phyloP scores from a whole-genome alignment of 1,140 invertebrate species.

The Drosophila neocordata region DNA sequence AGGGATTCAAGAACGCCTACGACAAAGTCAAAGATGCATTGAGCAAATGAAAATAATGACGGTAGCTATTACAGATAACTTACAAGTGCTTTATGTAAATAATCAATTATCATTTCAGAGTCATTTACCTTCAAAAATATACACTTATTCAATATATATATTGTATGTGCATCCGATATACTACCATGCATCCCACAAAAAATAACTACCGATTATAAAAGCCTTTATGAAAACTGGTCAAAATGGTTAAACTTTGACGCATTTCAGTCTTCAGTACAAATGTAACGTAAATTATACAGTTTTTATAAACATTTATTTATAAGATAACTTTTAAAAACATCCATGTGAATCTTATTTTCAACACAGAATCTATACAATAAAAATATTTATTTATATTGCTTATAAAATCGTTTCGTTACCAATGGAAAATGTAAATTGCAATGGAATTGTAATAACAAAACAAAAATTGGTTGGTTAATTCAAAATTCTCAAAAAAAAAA shows the following conservation, averaged over 20 bases:
- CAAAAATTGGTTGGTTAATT: too few species aligned
- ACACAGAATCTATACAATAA: not conserved
- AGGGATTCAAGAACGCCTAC: slow-evolving; percentile 36
- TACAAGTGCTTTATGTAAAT: not conserved
- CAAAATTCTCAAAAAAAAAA: too few species aligned
- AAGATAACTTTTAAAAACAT: slow-evolving; percentile 15
- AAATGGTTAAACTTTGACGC: not conserved
- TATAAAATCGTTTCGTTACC: not conserved
- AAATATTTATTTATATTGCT: not conserved
- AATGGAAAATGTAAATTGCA: not conserved
- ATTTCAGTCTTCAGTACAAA: slow-evolving; percentile 20
- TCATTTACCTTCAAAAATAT: not conserved
- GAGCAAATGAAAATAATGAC: slow-evolving; percentile 14
- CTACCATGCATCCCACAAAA: not conserved
- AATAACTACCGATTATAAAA: not conserved
- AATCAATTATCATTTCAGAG: not conserved
- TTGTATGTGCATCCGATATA: not conserved
- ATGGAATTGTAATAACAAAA: too few species aligned
- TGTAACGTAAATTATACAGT: slow-evolving; percentile 18
- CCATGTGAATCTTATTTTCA: slow-evolving; percentile 9
- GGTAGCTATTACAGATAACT: not conserved
- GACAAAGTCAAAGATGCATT: slow-evolving; percentile 58
- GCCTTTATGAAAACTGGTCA: slow-evolving; percentile 3
- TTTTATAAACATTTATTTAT: slow-evolving; percentile 19
- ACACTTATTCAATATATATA: not conserved